Conservation (phyloP, 2,113 vertebrate species). For the Cinclus cinclus region DNA sequence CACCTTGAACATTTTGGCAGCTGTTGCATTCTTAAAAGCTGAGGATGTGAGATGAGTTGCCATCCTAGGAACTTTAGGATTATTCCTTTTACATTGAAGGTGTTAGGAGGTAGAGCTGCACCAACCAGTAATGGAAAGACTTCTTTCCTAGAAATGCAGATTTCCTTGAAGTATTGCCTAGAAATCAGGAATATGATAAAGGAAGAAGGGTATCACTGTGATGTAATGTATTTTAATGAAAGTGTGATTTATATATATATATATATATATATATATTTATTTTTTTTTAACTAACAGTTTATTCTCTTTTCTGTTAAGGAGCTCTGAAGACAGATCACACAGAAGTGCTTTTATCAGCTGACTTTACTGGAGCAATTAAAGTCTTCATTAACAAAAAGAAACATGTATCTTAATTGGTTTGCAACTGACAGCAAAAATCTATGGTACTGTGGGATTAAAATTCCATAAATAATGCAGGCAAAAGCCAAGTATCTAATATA, state of each 20-base stretch:
- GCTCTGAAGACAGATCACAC: constrained; percentile 91
- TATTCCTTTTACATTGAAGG: background rate
- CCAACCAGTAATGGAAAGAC: background rate
- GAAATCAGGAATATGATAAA: background rate
- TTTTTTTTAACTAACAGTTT: background rate
- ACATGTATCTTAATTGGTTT: constrained; percentile 74
- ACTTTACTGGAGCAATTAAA: constrained; percentile 99
- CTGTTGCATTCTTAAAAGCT: background rate
- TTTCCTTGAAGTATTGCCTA: background rate
- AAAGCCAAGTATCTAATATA: constrained; percentile 59
- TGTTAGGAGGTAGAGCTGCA: background rate
- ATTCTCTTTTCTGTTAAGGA: constrained; percentile 73
- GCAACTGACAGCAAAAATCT: constrained; percentile 50
- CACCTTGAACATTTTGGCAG: background rate
- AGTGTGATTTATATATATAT: background rate
- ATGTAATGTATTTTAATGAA: background rate
- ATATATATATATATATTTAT: background rate
- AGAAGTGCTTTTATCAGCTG: constrained; percentile 95
- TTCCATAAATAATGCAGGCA: constrained; percentile 60
- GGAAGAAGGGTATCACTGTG: background rate
- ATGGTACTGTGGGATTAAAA: constrained; percentile 61
- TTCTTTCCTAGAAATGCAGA: background rate
- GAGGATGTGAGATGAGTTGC: background rate
- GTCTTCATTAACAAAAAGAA: constrained; percentile 98
- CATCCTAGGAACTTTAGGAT: background rate